These are phyloP conservation scores for Phodopus roborovskii DNA, from an alignment of 2,113 vertebrate genomes.

Conservation along the genomic window DNA sequence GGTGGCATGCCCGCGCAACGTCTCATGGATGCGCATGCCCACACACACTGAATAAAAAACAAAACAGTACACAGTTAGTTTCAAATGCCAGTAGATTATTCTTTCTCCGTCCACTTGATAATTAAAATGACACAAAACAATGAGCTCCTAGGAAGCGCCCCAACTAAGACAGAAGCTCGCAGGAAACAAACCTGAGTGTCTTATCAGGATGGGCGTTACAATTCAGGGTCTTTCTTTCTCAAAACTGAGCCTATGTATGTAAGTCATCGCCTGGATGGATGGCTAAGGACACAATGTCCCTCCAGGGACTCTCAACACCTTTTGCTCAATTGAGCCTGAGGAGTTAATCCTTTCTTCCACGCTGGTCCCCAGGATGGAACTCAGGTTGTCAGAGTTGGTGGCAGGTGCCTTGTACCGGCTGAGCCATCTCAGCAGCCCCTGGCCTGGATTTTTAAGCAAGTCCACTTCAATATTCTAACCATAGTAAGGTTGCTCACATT, in stretches of 20 bases:
- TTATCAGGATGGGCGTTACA: neutral
- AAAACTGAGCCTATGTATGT: neutral
- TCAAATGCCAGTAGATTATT: neutral
- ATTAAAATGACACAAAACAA: neutral
- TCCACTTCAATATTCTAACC: neutral
- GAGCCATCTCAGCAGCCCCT: neutral
- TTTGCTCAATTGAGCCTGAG: neutral
- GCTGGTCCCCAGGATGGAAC: neutral
- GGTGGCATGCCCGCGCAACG: neutral
- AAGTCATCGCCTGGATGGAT: neutral
- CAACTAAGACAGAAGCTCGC: neutral
- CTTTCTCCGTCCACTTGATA: neutral
- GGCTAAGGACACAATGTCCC: neutral
- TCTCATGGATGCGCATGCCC: neutral
- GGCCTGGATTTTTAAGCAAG: neutral
- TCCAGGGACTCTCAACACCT: neutral
- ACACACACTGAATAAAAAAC: neutral
- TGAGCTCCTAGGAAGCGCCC: neutral
- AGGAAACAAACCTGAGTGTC: neutral
- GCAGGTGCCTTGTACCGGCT: neutral
- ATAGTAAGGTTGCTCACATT: neutral
- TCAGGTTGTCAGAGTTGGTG: neutral
- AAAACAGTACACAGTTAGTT: neutral
- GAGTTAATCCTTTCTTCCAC: neutral
- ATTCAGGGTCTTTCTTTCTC: neutral